Base-by-base conservation (phyloP, 2,797 vertebrate species). In the Hypotaenidia philippensis region DNA sequence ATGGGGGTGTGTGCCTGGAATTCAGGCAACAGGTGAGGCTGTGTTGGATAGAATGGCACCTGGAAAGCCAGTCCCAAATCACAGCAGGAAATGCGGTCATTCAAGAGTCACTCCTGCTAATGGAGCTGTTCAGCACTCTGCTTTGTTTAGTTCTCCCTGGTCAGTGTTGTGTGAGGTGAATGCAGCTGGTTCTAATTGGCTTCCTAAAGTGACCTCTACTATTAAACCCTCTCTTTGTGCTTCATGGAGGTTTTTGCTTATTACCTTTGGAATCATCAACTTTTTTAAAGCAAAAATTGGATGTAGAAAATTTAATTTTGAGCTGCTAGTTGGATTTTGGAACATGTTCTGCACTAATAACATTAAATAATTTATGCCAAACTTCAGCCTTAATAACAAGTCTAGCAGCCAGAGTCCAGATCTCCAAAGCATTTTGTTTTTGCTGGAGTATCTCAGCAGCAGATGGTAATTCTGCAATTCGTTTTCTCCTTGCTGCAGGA, bases 381-480 rank as follows among this genome's bases (percentile, higher is more conserved):
- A 44, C 17, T 3, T 63, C 52, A 14, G 10, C 31, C 31, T 55
- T 71, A 59, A 55, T 82, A 49, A 72, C 52, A 77, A 59, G 76
- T 70, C 21, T 40, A 77, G 19, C 38, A 85, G 47, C 8, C 13
- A 1, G 86, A 87, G 32, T 63, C 21, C 49, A 56, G 47, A 53
- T 60, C 71, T 80, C 31, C 5, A 6, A 38, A 56, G 36, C 15
- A 6, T 70, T 80, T 82, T 66, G 40, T 40, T 57, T 80, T 61
- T 77, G 38, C 40, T 83, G 52, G 44, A 10, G 16, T 26, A 12
- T 61, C 60, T 84, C 27, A 16, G 57, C 59, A 53, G 10, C 29
- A 75, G 8, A 2, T 18, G 0, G 0, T 60, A 25, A 20, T 64
- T 89, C 57, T 61, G 45, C 50, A 53, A 26, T 13, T 31, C 0